These are phyloP conservation scores for Apis mellifera DNA, from an alignment of 1,140 invertebrate genomes.

Conservation along the genomic window DNA sequence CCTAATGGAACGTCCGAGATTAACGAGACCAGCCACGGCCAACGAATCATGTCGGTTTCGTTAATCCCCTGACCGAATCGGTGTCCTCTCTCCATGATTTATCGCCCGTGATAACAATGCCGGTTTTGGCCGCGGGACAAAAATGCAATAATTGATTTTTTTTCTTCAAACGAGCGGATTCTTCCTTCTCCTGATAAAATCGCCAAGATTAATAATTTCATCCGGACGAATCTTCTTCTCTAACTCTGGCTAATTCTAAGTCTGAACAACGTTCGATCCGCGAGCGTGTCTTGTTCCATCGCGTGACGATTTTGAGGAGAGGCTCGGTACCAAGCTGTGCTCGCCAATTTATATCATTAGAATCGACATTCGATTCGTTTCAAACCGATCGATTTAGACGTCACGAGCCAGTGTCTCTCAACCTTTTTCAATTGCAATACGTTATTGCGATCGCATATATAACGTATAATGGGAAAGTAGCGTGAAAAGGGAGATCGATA, in stretches of 20 bases:
- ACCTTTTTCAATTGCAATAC: too few species aligned
- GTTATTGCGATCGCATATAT: too few species aligned
- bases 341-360: neutral
- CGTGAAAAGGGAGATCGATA: too few species aligned
- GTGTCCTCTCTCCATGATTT: conserved; percentile 34
- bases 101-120: neutral
- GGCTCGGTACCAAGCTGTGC: neutral
- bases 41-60: conserved; percentile 28
- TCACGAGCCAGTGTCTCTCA: too few species aligned
- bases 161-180: neutral
- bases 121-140: neutral
- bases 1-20: conserved; percentile 50
- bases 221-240: conserved; percentile 10
- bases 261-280: neutral
- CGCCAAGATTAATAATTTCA: neutral
- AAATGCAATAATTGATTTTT: neutral
- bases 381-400: neutral
- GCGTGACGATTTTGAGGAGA: neutral
- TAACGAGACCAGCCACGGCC: conserved; percentile 24
- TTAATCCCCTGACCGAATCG: conserved; percentile 31
- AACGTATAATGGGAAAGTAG: too few species aligned
- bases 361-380: conserved; percentile 6
- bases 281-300: neutral
- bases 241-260: neutral
- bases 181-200: too few species aligned